Evolutionary conservation across 1,140 invertebrate genomes (phyloP).

Genomic region (Laodelphax striatellus): DNA sequence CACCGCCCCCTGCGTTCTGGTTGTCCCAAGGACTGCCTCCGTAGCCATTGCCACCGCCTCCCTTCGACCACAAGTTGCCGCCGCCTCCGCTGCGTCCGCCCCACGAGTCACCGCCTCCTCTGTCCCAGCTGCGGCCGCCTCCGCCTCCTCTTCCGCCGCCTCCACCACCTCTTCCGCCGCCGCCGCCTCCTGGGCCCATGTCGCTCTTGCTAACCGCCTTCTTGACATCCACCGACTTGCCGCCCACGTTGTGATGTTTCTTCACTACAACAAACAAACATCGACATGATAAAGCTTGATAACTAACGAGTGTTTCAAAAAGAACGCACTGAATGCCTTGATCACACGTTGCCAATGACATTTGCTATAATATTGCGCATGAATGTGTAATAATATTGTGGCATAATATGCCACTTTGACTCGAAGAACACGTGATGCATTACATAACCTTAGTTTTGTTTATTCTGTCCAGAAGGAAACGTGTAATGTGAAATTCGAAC

Average conservation of each 20-base stretch:
- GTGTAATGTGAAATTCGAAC: too few relatives aligned
- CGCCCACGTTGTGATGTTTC: conserved; percentile 23
- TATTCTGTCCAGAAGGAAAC: too few relatives aligned
- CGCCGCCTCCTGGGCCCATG: conserved; percentile 12
- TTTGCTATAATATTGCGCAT: too few relatives aligned
- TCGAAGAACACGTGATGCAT: too few relatives aligned
- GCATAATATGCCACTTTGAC: too few relatives aligned
- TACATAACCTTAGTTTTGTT: too few relatives aligned
- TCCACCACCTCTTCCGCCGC: conserved; percentile 13
- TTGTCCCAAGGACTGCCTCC: conserved; percentile 20
- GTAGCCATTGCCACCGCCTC: conserved; percentile 17
- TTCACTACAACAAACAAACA: conserved; percentile 21
- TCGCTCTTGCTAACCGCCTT: conserved; percentile 25
- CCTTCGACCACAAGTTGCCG: conserved; percentile 5
- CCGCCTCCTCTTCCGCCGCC: conserved; percentile 16
- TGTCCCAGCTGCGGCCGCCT: conserved; percentile 13
- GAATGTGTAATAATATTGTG: too few relatives aligned
- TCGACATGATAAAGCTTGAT: background rate
- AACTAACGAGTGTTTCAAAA: too few relatives aligned
- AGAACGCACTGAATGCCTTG: too few relatives aligned
- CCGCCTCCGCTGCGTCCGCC: conserved; percentile 5
- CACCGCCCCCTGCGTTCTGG: conserved; percentile 19
- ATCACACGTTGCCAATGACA: too few relatives aligned
- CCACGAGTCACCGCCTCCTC: conserved; percentile 5
- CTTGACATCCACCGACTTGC: conserved; percentile 25